Conservation (phyloP, 92 coral and sea anemone genomes). For the Paragorgia papillata region DNA sequence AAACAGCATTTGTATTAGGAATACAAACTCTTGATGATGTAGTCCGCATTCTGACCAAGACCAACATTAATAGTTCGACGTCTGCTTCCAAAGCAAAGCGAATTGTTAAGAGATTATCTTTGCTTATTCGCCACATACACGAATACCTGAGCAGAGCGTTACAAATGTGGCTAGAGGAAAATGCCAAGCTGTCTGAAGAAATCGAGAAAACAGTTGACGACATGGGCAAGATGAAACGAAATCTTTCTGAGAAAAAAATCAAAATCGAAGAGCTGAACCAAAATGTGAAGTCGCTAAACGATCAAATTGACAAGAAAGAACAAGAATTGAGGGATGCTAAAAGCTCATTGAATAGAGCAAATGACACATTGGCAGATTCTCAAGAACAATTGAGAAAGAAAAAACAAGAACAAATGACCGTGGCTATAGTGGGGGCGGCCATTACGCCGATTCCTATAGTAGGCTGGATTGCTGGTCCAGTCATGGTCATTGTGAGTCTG, state of each 20-base stretch:
- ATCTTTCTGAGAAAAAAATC: background rate
- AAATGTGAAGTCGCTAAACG: background rate
- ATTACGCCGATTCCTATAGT: background rate
- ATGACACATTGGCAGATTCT: background rate
- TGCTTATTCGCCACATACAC: slow-evolving; percentile 31
- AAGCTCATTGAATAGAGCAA: background rate
- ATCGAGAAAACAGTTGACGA: background rate
- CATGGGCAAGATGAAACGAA: background rate
- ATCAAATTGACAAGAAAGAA: slow-evolving; percentile 10
- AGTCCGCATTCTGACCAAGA: slow-evolving; percentile 7
- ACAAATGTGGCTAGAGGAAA: slow-evolving; percentile 12
- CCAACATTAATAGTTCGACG: background rate
- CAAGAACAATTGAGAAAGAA: background rate
- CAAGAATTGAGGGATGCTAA: background rate
- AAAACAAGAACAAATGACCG: slow-evolving; percentile 11
- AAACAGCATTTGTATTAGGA: slow-evolving; percentile 19
- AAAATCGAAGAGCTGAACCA: slow-evolving; percentile 3
- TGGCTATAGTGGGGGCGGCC: background rate
- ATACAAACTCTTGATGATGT: slow-evolving; percentile 22
- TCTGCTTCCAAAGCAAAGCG: background rate
- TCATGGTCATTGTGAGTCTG: slow-evolving; percentile 2
- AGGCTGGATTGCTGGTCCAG: slow-evolving; percentile 18
- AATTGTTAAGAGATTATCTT: background rate
- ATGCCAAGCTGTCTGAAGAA: background rate
- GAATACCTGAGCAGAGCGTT: background rate